These are phyloP conservation scores for Chrysoperla carnea DNA, from an alignment of 1,140 invertebrate genomes.

Conservation along the genomic window DNA sequence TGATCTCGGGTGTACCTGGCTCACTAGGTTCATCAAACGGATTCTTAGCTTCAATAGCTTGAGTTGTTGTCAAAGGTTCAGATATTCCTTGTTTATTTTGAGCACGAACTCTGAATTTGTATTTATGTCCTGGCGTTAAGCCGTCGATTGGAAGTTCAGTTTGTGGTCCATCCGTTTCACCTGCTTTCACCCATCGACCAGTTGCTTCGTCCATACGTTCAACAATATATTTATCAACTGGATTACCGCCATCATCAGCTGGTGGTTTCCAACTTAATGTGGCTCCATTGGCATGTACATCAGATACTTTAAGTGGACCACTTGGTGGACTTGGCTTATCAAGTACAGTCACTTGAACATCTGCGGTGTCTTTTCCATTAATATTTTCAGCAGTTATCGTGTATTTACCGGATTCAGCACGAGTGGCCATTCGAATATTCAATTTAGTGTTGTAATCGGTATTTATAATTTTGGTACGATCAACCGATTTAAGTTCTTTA, in stretches of 20 bases:
- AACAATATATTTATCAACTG: conserved; percentile 79
- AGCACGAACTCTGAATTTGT: conserved; percentile 89
- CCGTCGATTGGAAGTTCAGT: conserved; percentile 58
- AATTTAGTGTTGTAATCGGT: conserved; percentile 84
- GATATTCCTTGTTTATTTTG: conserved; percentile 93
- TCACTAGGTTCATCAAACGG: conserved; percentile 75
- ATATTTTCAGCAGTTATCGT: conserved; percentile 82
- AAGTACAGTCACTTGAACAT: conserved; percentile 82
- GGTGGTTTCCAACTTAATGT: conserved; percentile 81
- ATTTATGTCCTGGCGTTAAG: conserved; percentile 77
- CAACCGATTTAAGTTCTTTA: conserved; percentile 53
- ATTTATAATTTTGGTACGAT: conserved; percentile 56
- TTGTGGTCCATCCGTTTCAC: conserved; percentile 66
- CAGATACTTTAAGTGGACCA: conserved; percentile 74
- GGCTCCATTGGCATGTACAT: conserved; percentile 72
- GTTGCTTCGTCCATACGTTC: conserved; percentile 90
- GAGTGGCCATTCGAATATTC: conserved; percentile 63
- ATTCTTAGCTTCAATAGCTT: conserved; percentile 93
- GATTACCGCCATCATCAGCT: conserved; percentile 75
- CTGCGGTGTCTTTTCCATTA: conserved; percentile 82
- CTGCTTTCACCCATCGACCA: conserved; percentile 82
- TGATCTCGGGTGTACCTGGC: conserved; percentile 74
- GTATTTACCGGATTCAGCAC: conserved; percentile 81
- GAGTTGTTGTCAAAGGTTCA: conserved; percentile 75
- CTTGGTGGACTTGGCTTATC: conserved; percentile 80